These are phyloP conservation scores for Clarias batrachus DNA, from an alignment of 2,113 vertebrate genomes.

Conservation along the genomic window DNA sequence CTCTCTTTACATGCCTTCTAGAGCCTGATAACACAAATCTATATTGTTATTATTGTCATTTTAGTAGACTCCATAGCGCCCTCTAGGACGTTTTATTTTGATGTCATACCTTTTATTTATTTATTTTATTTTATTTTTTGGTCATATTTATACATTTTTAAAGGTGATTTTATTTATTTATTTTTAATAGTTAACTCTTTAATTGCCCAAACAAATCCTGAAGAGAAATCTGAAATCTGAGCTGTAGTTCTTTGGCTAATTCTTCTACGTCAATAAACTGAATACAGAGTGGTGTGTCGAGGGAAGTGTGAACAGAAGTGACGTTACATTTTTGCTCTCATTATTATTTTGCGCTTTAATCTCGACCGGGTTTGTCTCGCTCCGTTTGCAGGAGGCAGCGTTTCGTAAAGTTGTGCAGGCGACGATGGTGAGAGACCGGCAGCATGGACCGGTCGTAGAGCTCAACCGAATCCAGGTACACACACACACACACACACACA, in stretches of 20 bases:
- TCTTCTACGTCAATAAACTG: no score
- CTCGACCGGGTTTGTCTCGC: not conserved
- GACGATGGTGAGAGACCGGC: conserved; percentile 96
- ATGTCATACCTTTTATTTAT: no score
- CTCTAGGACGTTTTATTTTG: no score
- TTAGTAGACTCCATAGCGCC: not conserved
- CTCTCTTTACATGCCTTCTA: not conserved
- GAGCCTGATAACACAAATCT: not conserved
- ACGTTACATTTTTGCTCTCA: not conserved
- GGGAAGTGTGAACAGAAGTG: not conserved
- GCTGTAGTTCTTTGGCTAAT: no score
- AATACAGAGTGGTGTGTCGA: no score
- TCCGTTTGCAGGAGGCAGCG: conserved; percentile 84
- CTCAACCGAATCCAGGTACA: conserved; percentile 96
- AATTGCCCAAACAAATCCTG: no score
- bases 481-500: conserved; percentile 18
- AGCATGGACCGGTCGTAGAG: conserved; percentile 95
- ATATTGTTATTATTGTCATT: not conserved
- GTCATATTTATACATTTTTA: not conserved
- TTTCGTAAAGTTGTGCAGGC: conserved; percentile 98
- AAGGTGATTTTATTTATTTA: not conserved
- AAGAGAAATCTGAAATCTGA: no score
- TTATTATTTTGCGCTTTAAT: not conserved
- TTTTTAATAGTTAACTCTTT: no score
- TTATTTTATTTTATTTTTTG: not conserved